Evolutionary conservation across 37 sponge, comb jelly and placozoan genomes (phyloP).

Genomic region (Corticium candelabrum): DNA sequence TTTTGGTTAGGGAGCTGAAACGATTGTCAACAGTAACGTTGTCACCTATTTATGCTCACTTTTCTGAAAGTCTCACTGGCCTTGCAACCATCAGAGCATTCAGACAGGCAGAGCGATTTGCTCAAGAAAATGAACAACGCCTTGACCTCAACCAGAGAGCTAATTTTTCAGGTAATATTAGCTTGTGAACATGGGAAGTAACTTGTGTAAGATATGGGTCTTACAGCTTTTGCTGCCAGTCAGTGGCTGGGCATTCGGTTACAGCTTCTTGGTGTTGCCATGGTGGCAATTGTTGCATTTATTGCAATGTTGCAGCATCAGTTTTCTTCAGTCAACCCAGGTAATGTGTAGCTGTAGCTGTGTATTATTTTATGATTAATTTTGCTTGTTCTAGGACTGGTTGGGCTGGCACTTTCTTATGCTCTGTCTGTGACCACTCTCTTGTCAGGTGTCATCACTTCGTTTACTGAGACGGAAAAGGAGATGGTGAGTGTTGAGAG

Average conservation of each 20-base stretch:
- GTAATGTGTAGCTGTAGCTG: constrained; percentile 27
- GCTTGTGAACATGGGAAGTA: no score
- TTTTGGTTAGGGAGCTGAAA: constrained; percentile 72
- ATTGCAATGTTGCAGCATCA: constrained; percentile 88
- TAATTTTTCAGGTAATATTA: constrained; percentile 61
- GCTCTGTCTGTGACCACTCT: constrained; percentile 81
- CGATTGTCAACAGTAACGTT: constrained; percentile 78
- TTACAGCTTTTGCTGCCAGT: constrained; percentile 8
- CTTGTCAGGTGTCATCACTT: constrained; percentile 63
- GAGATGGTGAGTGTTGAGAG: constrained; percentile 95
- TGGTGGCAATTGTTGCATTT: constrained; percentile 76
- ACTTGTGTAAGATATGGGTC: no score
- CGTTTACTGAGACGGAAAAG: constrained; percentile 96
- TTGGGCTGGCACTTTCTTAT: constrained; percentile 93
- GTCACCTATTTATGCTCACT: constrained; percentile 95
- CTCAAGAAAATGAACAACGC: constrained; percentile 44
- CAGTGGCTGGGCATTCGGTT: constrained; percentile 82
- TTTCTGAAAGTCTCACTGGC: constrained; percentile 81
- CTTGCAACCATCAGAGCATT: constrained; percentile 68
- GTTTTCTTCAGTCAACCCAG: constrained; percentile 67
- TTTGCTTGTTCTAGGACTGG: constrained; percentile 58
- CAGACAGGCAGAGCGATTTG: constrained; percentile 53
- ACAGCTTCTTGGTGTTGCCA: constrained; percentile 76
- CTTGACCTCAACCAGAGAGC: constrained; percentile 80
- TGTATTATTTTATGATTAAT: neutral